These are phyloP conservation scores for Drosophila kurseongensis DNA, from an alignment of 1,140 invertebrate species.

Conservation along the genomic window DNA sequence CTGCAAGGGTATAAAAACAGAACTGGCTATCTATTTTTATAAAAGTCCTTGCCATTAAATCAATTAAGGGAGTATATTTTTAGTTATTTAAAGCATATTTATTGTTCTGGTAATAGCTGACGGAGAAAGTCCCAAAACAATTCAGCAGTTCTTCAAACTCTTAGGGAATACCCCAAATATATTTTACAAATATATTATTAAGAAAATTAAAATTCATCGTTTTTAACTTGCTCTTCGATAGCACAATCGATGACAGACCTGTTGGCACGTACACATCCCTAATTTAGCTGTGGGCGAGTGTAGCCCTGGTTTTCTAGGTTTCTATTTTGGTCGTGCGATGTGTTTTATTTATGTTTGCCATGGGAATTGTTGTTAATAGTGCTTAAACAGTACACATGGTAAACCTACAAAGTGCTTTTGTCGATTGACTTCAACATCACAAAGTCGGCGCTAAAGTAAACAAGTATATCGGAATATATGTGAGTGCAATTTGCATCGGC, in stretches of 20 bases:
- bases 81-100: too few relatives aligned
- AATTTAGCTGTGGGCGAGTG: not conserved
- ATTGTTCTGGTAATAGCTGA: too few relatives aligned
- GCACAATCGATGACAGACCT: slow-evolving; percentile 3
- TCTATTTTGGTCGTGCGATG: slow-evolving; percentile 42
- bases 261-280: not conserved
- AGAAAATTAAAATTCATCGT: not conserved
- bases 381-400: slow-evolving; percentile 16
- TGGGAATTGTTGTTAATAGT: slow-evolving; percentile 36
- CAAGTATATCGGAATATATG: not conserved
- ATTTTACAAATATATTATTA: too few relatives aligned
- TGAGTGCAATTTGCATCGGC: not conserved
- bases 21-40: too few relatives aligned
- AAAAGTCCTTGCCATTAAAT: too few relatives aligned
- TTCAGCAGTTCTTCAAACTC: too few relatives aligned
- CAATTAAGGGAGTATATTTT: too few relatives aligned
- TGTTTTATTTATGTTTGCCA: slow-evolving; percentile 49
- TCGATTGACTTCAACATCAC: not conserved
- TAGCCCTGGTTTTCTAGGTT: slow-evolving; percentile 11
- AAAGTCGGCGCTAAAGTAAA: slow-evolving; percentile 2
- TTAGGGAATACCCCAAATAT: too few relatives aligned
- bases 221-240: not conserved
- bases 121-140: too few relatives aligned
- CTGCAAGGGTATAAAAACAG: too few relatives aligned
- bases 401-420: slow-evolving; percentile 3